phyloP scores from a whole-genome alignment of 2,113 vertebrate genomes.

The Lagopus muta region DNA sequence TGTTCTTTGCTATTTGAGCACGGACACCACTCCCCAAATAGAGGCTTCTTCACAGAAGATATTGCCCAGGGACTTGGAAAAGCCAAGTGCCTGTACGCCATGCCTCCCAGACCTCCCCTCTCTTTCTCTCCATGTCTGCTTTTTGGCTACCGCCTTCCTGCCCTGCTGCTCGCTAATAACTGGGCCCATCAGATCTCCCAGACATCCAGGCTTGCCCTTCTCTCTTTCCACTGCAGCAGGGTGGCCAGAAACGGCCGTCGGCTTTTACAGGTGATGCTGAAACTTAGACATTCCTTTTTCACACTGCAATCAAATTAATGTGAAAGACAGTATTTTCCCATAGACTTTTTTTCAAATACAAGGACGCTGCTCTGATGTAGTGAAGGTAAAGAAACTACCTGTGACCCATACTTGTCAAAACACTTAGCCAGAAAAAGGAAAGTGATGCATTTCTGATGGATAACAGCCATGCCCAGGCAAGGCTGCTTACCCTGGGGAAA shows the following conservation, averaged over 20 bases:
- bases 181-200: not conserved
- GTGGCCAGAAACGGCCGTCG: not conserved
- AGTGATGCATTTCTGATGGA: not conserved
- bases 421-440: conserved; percentile 10
- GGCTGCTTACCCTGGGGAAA: not conserved
- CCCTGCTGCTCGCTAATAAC: not conserved
- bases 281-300: conserved; percentile 14
- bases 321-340: not conserved
- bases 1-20: fast-evolving
- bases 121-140: not conserved
- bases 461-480: not conserved
- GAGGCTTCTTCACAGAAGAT: not conserved
- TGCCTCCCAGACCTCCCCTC: not conserved
- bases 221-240: not conserved
- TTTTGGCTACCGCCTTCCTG: not conserved
- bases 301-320: not conserved
- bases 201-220: not conserved
- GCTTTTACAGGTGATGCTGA: not conserved
- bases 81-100: fast-evolving
- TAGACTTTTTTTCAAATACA: not conserved
- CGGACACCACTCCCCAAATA: not conserved
- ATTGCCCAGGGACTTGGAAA: not conserved
- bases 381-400: not conserved
- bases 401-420: not conserved
- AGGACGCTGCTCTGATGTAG: not conserved